Evolutionary conservation across 2,888 invertebrate species (phyloP), one percentile per base, ranked within the genome.

Genomic region (Mycogona germanica): DNA sequence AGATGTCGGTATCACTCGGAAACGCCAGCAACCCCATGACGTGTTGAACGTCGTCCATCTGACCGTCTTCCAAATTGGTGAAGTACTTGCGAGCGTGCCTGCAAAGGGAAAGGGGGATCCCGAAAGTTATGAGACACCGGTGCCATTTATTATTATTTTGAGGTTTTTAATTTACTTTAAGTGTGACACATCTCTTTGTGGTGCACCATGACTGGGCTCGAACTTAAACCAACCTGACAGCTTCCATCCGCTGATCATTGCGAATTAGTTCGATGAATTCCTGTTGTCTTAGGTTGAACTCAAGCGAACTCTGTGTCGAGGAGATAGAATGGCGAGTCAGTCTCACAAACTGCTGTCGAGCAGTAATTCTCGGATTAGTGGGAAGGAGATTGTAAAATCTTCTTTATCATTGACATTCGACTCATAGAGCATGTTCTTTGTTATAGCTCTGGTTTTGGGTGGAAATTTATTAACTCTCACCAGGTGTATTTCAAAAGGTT

Each of bases 11-110:
- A 62, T 81, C 80, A 46, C 81, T 78, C n/a, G 88, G 86, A 70
- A 93, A 95, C 1, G 95, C 96, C 47, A 96, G 75, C 64, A 96
- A 78, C 40, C 91, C 95, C 95, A 96, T 96, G 60, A 88, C 91
- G 65, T 86, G 85, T 68, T 92, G 89, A 48, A 96, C 87, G 62
- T 89, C 87, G 47, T 78, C 76, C 40, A 92, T 70, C 66, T 91
- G 91, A 4, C 84, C 86, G 51, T 88, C 87, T 65, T 93, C 91
- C 64, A 85, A 84, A 26, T 78, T 77, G 0, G 87, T 82, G 71
- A 97, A 91, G 71, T 89, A 83, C 69, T 92, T 95, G 63, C 92
- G 79, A 1, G 96, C 92, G 73, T 96, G 92, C 62, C 85, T 75
- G 62, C 23, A 63, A 61, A 40, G n/a, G 25, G 14, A 19, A 50